phyloP scores from a whole-genome alignment of 2,113 vertebrate species.

The Solea senegalensis region DNA sequence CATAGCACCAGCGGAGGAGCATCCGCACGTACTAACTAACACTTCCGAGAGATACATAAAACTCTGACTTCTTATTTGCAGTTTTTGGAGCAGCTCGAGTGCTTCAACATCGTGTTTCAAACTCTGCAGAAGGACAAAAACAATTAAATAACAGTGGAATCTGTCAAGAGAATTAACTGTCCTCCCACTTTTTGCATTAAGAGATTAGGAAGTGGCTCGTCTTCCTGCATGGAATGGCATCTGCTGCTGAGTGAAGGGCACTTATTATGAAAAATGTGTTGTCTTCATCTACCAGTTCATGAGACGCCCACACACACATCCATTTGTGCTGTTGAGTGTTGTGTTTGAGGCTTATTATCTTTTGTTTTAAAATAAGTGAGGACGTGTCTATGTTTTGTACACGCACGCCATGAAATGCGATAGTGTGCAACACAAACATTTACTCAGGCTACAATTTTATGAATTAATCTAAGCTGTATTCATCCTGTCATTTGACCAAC shows the following conservation, averaged over 20 bases:
- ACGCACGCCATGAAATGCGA: neutral
- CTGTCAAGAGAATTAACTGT: constrained; percentile 45
- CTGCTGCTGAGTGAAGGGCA: constrained; percentile 54
- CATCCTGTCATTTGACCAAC: neutral
- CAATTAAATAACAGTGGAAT: constrained; percentile 43
- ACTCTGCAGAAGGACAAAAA: constrained; percentile 41
- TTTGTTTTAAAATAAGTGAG: constrained; percentile 5
- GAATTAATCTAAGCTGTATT: neutral
- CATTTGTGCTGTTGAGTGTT: neutral
- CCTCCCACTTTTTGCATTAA: constrained; percentile 44
- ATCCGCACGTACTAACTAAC: neutral
- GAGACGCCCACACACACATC: constrained; percentile 14
- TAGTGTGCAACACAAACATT: neutral
- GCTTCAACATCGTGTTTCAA: constrained; percentile 5
- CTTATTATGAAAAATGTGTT: constrained; percentile 56
- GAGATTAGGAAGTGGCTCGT: constrained; percentile 57
- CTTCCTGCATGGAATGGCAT: constrained; percentile 44
- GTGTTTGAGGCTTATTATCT: neutral
- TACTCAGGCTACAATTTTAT: neutral
- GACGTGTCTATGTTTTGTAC: constrained; percentile 13
- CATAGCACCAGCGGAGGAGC: neutral
- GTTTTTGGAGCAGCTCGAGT: neutral
- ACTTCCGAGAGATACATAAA: neutral
- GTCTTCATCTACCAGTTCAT: constrained; percentile 36
- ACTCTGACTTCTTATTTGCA: neutral